Percentiles rank a stretch among this genome's conserved stretches.
These are phyloP conservation scores for Coracopsis vasa DNA, from an alignment of 2,113 vertebrate species.

Conservation along the genomic window DNA sequence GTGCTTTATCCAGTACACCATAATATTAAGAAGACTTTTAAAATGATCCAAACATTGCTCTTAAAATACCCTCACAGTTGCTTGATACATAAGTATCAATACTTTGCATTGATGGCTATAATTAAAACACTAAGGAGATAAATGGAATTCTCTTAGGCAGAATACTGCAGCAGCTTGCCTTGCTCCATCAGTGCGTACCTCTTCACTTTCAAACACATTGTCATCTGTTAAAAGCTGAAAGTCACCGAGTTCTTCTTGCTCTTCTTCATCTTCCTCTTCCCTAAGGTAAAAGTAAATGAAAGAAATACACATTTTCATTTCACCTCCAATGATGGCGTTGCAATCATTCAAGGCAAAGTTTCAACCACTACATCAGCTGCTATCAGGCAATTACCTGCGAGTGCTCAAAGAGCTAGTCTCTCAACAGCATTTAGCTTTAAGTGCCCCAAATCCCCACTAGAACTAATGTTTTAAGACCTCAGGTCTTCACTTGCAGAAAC, in stretches of 20 bases:
- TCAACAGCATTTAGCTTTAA: not conserved
- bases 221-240: constrained; percentile 87
- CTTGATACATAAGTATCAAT: not conserved
- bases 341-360: not conserved
- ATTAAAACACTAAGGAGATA: not conserved
- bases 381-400: not conserved
- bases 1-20: not conserved
- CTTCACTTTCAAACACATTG: constrained; percentile 78
- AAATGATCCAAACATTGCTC: not conserved
- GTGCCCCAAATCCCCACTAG: not conserved
- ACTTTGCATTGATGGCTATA: not conserved
- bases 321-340: not conserved
- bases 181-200: constrained; percentile 68
- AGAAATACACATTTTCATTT: not conserved
- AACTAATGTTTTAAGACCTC: not conserved
- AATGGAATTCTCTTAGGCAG: not conserved
- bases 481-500: not conserved
- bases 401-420: not conserved
- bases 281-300: constrained; percentile 56
- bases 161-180: not conserved
- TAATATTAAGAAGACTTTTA: not conserved
- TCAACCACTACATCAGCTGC: not conserved
- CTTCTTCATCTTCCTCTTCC: constrained; percentile 74
- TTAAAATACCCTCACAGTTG: not conserved
- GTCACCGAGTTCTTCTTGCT: constrained; percentile 85